Evolutionary conservation across 2,797 vertebrate genomes (phyloP).

Genomic region (Chloroceryle inda): DNA sequence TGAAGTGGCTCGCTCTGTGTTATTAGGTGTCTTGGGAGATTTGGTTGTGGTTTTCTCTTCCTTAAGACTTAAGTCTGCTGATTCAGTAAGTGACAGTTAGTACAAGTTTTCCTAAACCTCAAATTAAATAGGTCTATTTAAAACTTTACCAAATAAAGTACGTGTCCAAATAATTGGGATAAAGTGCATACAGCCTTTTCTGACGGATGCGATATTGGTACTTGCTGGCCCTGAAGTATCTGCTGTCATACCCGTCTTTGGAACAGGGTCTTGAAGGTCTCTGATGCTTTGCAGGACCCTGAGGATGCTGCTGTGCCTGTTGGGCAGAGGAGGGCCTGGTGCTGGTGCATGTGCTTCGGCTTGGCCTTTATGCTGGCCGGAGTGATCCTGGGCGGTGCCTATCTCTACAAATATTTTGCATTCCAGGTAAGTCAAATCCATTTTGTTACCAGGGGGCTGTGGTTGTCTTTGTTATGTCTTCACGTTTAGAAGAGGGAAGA

Average conservation of each 20-base stretch:
- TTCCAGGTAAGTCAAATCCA: constrained; percentile 83
- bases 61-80: not conserved
- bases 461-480: not conserved
- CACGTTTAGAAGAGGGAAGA: not conserved
- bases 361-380: constrained; percentile 94
- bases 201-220: not conserved
- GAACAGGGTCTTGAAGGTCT: not conserved
- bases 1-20: not conserved
- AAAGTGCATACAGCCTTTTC: rapidly evolving
- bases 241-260: not conserved
- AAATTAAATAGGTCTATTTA: not conserved
- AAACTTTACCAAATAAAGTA: not conserved
- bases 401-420: constrained; percentile 91
- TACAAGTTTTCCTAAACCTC: not conserved
- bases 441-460: not conserved
- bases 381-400: constrained; percentile 92
- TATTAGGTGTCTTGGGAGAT: not conserved
- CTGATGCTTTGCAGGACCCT: constrained; percentile 83
- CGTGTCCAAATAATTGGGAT: not conserved
- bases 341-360: constrained; percentile 97
- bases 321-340: constrained; percentile 91
- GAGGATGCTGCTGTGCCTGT: constrained; percentile 85
- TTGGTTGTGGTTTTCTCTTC: not conserved
- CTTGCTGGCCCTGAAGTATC: not conserved
- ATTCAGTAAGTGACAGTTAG: not conserved